These are phyloP conservation scores for Siniperca undulata DNA, from an alignment of 2,797 vertebrate genomes.

Conservation along the genomic window DNA sequence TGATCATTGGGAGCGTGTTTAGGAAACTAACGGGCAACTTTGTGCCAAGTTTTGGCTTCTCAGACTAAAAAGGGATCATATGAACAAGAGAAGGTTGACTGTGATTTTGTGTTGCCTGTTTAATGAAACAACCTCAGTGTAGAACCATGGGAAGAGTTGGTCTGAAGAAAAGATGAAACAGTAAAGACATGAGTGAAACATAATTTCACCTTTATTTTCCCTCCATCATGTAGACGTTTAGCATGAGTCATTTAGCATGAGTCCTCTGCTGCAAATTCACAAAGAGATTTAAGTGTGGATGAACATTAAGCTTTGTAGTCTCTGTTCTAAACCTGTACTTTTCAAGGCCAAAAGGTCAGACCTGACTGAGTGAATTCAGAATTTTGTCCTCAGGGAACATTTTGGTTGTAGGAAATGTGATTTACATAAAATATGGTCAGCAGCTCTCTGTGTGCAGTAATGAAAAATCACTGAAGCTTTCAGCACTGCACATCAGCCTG, in stretches of 20 bases:
- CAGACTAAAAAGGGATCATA: constrained; percentile 10
- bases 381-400: constrained; percentile 64
- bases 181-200: not conserved
- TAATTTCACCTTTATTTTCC: constrained; percentile 13
- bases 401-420: constrained; percentile 49
- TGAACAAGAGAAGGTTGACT: constrained; percentile 2
- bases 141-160: not conserved
- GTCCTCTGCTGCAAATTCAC: constrained; percentile 41
- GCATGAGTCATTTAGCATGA: constrained; percentile 19
- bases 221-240: not conserved
- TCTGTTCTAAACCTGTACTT: constrained; percentile 64
- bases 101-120: not conserved
- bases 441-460: constrained; percentile 55
- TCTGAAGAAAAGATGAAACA: constrained; percentile 9
- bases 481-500: constrained; percentile 15
- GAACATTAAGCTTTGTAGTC: constrained; percentile 62
- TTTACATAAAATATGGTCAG: constrained; percentile 70
- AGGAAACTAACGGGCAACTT: constrained; percentile 30
- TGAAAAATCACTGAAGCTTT: constrained; percentile 31
- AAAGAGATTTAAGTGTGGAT: constrained; percentile 65
- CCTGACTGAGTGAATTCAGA: constrained; percentile 62
- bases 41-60: constrained; percentile 25
- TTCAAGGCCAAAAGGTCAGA: constrained; percentile 71
- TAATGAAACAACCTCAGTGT: not conserved
- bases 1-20: constrained; percentile 24